Evolutionary conservation across 2,888 invertebrate species (phyloP).

Genomic region (Apamea epomidion): DNA sequence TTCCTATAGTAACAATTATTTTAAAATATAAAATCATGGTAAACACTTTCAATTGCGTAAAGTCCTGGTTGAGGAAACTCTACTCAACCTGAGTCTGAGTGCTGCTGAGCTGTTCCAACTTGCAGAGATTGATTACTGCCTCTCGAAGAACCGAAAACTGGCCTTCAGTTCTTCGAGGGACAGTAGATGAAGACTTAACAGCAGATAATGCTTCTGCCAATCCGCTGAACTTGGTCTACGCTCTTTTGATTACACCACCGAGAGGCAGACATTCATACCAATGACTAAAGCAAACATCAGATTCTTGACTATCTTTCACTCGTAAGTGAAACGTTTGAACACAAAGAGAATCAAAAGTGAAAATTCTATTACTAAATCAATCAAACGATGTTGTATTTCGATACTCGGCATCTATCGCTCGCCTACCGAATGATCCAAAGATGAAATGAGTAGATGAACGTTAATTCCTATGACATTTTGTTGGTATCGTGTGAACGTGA

Average conservation of each 20-base stretch:
- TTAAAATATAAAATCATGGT: accelerated
- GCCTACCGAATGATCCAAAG: not conserved
- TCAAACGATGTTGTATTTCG: too few relatives aligned
- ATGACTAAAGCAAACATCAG: not conserved
- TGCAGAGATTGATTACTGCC: too few relatives aligned
- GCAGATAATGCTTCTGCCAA: not conserved
- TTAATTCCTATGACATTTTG: not conserved
- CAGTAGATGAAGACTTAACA: not conserved
- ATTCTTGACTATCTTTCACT: not conserved
- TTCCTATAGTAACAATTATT: not conserved
- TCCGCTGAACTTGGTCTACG: not conserved
- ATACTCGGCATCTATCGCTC: not conserved
- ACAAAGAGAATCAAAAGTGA: not conserved
- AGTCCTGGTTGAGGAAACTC: accelerated
- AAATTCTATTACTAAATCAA: not conserved
- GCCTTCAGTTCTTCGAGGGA: accelerated
- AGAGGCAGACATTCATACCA: not conserved
- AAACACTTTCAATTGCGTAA: not conserved
- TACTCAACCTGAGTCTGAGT: not conserved
- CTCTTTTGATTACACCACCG: not conserved
- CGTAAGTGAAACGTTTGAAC: not conserved
- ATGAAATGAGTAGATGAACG: not conserved
- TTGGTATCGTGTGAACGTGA: not conserved
- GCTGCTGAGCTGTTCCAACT: not conserved
- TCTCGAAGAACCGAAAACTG: too few relatives aligned